Base-by-base conservation (phyloP, 2,113 vertebrate genomes). In the Lagopus muta region DNA sequence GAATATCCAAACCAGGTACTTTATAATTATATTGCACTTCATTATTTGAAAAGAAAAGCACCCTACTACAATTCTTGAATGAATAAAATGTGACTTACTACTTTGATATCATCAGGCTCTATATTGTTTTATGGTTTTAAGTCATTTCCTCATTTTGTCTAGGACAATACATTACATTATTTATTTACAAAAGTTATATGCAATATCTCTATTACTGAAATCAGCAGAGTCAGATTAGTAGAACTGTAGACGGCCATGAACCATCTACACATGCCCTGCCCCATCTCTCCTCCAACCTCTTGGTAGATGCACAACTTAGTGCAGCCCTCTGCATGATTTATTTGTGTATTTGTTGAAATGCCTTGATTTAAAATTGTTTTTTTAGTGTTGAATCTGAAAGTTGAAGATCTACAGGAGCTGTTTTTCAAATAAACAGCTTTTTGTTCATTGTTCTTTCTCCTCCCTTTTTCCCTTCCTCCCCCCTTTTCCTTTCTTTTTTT, bases 211-310 rank as follows among this genome's bases (percentile, higher is more conserved):
- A 11, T 30, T 34, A 64, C 18, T 34, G 43, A 80, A 89, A 12
- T 7, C 40, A 42, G 38, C n/a, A 38, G 25, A 86, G 42, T 9
- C 69, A 70, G 13, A 70, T 24, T 32, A 77, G 47, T 60, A 24
- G 64, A 89, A 72, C 2, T 0, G 5, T 25, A 61, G 50, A 83
- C 19, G 55, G 7, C 4, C 40, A 34, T 8, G 74, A 66, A 71
- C 6, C 1, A 1, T 18, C 12, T 27, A 61, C 24, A 15, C 8
- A 5, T 8, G 75, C 42, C 36, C 8, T 1, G 0, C 4, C 8
- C 14, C 0, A 0, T 52, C 30, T 86, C 34, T 25, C 16, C 11
- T 69, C 55, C n/a, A 19, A 4, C 14, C 19, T 48, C 24, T 64
- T 76, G 60, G 20, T 34, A 34, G 48, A 69, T 34, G n/a, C 11